Percentiles rank a stretch among this genome's conserved stretches.
These are phyloP conservation scores for Hippolais icterina DNA, from an alignment of 2,113 vertebrate species.

Conservation along the genomic window DNA sequence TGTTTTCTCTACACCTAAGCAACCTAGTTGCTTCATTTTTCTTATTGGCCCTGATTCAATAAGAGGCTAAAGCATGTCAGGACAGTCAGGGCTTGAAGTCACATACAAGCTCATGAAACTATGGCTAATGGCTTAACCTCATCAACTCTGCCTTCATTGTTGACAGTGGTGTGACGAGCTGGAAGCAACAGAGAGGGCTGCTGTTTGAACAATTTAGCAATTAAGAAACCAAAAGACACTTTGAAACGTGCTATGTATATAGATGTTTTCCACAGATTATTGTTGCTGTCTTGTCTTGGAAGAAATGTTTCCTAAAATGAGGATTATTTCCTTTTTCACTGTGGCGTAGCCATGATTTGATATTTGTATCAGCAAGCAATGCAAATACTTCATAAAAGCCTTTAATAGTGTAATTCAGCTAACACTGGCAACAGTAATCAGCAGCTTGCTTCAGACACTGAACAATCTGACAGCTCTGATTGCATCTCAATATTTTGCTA, in stretches of 20 bases:
- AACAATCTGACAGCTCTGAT: constrained; percentile 51
- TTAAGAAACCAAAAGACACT: not conserved
- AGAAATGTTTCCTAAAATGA: not conserved
- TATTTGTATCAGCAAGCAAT: constrained; percentile 42
- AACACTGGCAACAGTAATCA: constrained; percentile 43
- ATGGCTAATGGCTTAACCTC: not conserved
- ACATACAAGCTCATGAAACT: not conserved
- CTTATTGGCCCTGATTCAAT: rapidly evolving
- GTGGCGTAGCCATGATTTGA: not conserved
- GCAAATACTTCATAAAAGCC: constrained; percentile 35
- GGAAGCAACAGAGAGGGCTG: not conserved
- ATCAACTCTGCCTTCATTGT: not conserved
- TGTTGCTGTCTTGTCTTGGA: not conserved
- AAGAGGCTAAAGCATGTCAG: not conserved
- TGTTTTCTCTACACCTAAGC: not conserved
- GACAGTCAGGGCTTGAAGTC: not conserved
- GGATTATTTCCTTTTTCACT: not conserved
- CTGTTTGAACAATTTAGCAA: not conserved
- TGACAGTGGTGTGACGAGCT: not conserved
- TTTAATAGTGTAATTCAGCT: constrained; percentile 49
- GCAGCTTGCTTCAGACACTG: not conserved
- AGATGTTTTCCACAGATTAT: not conserved
- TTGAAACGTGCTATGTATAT: not conserved
- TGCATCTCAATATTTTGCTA: constrained; percentile 51
- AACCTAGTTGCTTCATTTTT: not conserved